Conservation (phyloP, 2,888 invertebrate genomes). For the Stomorhina lunata region DNA sequence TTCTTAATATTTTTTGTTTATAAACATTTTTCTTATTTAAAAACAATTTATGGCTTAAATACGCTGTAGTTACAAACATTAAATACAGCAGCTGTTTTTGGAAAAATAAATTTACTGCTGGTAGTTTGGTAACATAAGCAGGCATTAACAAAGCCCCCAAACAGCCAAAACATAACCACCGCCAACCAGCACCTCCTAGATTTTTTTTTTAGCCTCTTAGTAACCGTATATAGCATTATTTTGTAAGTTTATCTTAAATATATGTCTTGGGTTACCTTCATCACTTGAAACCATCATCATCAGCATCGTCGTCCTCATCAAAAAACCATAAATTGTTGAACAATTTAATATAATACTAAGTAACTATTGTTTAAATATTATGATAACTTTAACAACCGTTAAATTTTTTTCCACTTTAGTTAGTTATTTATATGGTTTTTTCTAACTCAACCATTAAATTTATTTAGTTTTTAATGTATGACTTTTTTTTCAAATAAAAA, state of each 20-base stretch:
- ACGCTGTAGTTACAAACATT: constrained; percentile 45
- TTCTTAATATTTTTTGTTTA: constrained; percentile 17
- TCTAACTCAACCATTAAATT: not conserved
- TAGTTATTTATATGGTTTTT: not conserved
- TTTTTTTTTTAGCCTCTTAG: constrained; percentile 11
- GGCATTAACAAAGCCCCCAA: constrained; percentile 27
- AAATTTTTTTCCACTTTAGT: constrained; percentile 34
- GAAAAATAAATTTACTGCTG: constrained; percentile 52
- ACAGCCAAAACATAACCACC: constrained; percentile 8
- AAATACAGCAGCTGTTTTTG: constrained; percentile 63
- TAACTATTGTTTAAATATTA: constrained; percentile 61
- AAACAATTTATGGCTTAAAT: constrained; percentile 64
- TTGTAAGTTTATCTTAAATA: constrained; percentile 54
- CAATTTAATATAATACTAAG: constrained; percentile 63
- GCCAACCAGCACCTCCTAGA: constrained; percentile 29
- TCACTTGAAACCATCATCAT: constrained; percentile 63
- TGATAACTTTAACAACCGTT: constrained; percentile 58
- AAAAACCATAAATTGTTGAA: constrained; percentile 64
- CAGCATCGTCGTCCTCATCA: too few species aligned
- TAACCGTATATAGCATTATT: constrained; percentile 54
- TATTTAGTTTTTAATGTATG: not conserved
- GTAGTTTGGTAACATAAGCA: constrained; percentile 50
- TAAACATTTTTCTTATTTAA: constrained; percentile 21
- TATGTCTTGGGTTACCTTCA: constrained; percentile 63
- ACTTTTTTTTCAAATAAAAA: constrained; percentile 15